Conservation (phyloP, 2,797 vertebrate genomes). For the Poecile montanus region DNA sequence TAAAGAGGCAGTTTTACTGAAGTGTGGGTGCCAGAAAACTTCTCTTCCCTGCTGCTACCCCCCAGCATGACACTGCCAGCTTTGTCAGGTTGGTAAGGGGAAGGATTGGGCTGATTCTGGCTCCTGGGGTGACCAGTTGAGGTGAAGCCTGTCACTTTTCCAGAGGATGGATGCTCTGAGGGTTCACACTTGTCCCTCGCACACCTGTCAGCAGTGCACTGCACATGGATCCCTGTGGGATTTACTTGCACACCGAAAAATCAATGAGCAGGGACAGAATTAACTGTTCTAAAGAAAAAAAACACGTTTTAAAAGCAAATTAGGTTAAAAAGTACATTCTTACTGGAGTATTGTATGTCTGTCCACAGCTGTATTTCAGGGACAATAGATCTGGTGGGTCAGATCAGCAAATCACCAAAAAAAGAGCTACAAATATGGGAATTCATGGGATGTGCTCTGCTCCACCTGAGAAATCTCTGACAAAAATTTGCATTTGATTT, state of each 20-base stretch:
- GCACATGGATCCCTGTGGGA: too few species aligned
- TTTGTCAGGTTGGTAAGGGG: not conserved
- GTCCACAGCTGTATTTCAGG: not conserved
- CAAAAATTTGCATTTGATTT: not conserved
- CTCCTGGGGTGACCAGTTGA: not conserved
- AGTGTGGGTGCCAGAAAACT: not conserved
- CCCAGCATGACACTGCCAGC: not conserved
- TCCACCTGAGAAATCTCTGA: not conserved
- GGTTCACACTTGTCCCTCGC: accelerated
- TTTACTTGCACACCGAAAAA: not conserved
- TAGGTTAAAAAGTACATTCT: not conserved
- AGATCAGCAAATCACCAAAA: not conserved
- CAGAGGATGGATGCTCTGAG: not conserved
- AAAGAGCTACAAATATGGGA: not conserved
- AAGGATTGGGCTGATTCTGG: not conserved
- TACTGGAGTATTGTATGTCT: not conserved
- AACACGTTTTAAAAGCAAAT: not conserved
- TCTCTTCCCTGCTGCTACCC: not conserved
- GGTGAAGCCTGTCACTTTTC: not conserved
- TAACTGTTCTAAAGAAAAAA: not conserved
- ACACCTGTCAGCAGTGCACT: not conserved
- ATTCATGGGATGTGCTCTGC: not conserved
- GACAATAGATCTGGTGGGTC: not conserved
- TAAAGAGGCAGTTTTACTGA: not conserved
- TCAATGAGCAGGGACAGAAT: not conserved